Conservation (phyloP, 92 coral and sea anemone species). For the Parazoanthus darwini region DNA sequence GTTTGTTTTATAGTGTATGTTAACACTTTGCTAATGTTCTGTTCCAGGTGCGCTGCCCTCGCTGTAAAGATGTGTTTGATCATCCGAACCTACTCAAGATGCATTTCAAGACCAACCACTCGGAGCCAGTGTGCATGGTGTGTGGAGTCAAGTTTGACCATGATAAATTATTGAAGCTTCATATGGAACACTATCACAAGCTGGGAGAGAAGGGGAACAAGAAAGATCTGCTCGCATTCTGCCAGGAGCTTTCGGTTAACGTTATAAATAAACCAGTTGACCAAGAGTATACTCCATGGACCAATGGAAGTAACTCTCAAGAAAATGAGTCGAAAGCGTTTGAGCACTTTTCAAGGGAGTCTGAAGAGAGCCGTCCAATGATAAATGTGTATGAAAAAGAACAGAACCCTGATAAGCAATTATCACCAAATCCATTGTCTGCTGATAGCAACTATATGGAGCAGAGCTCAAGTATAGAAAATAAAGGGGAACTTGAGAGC, state of each 20-base stretch:
- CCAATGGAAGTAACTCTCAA: constrained; percentile 5
- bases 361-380: not conserved
- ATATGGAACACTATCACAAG: constrained; percentile 89
- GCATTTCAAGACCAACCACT: constrained; percentile 71
- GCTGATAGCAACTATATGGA: constrained; percentile 1
- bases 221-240: constrained; percentile 14
- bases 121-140: constrained; percentile 81
- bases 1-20: not conserved
- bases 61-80: constrained; percentile 80
- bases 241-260: constrained; percentile 28
- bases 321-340: not conserved
- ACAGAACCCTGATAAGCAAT: not conserved
- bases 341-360: not conserved
- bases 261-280: not conserved
- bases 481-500: not conserved
- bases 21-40: not conserved
- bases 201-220: constrained; percentile 60
- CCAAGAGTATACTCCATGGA: constrained; percentile 17
- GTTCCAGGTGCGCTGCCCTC: constrained; percentile 78
- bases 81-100: constrained; percentile 65
- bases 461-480: not conserved
- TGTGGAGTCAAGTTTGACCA: constrained; percentile 91
- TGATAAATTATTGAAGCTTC: constrained; percentile 82
- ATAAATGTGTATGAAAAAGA: not conserved
- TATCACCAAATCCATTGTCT: not conserved